phyloP scores from a whole-genome alignment of 2,797 vertebrate species.

The Cynodonichthys magdalenae region DNA sequence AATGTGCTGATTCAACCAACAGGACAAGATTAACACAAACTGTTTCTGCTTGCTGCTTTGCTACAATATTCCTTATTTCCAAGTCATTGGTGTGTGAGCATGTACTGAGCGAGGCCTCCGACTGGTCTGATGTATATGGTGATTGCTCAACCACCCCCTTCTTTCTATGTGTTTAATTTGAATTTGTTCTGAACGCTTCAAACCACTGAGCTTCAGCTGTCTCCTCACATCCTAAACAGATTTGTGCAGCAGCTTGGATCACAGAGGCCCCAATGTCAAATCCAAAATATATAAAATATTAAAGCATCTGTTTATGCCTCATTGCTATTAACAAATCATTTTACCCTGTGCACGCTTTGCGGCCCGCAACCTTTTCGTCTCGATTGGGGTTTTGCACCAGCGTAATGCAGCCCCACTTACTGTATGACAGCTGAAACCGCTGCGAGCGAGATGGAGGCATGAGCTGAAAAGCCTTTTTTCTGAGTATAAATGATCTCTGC shows the following conservation, averaged over 20 bases:
- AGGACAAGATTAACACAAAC: conserved; percentile 55
- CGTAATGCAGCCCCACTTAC: conserved; percentile 62
- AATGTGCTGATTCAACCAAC: conserved; percentile 44
- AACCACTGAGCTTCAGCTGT: conserved; percentile 52
- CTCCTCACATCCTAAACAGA: conserved; percentile 64
- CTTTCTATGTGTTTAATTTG: conserved; percentile 61
- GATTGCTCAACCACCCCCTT: conserved; percentile 53
- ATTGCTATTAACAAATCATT: conserved; percentile 75
- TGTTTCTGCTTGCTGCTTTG: conserved; percentile 23
- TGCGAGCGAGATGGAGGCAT: conserved; percentile 34
- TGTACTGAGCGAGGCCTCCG: conserved; percentile 37
- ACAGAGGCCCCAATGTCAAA: conserved; percentile 59
- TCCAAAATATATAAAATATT: conserved; percentile 71
- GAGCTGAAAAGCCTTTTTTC: conserved; percentile 45
- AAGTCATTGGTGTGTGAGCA: conserved; percentile 62
- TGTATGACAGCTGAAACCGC: conserved; percentile 57
- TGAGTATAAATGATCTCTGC: conserved; percentile 35
- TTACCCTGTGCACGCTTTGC: conserved; percentile 67
- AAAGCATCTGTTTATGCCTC: conserved; percentile 69
- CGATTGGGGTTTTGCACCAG: conserved; percentile 33
- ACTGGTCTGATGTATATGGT: conserved; percentile 62
- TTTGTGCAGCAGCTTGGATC: conserved; percentile 65
- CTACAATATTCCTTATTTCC: conserved; percentile 64
- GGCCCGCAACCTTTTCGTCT: conserved; percentile 56
- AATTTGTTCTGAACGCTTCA: conserved; percentile 64